Evolutionary conservation across 2,797 vertebrate genomes (phyloP).

Genomic region (Columba guinea): DNA sequence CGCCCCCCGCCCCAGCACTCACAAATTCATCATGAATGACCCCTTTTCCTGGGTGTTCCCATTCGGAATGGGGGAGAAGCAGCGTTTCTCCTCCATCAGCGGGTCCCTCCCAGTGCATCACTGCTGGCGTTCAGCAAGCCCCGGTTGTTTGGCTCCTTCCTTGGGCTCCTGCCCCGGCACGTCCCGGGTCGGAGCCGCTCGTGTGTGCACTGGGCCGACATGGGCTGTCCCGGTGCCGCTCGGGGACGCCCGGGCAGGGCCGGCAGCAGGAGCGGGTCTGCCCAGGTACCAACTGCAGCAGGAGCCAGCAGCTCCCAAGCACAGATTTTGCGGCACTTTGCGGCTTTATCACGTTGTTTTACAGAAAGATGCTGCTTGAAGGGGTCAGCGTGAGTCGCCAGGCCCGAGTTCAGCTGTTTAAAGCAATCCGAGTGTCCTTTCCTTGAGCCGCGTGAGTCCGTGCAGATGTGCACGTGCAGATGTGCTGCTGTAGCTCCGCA

Average conservation of each 20-base stretch:
- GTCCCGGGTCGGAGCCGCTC: not conserved
- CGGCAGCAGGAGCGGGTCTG: not conserved
- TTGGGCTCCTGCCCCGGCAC: not conserved
- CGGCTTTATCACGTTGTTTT: not conserved
- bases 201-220: accelerated
- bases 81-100: not conserved
- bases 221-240: not conserved
- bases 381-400: accelerated
- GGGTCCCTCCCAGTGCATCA: too few relatives aligned
- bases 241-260: too few relatives aligned
- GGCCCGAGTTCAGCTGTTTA: not conserved
- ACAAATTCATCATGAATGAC: not conserved
- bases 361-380: accelerated
- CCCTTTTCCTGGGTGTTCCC: not conserved
- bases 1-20: not conserved
- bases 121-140: not conserved
- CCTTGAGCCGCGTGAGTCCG: accelerated
- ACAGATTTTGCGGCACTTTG: not conserved
- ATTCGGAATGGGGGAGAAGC: not conserved
- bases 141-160: not conserved
- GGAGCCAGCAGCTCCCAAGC: not conserved
- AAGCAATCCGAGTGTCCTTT: accelerated
- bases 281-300: not conserved
- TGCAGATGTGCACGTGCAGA: accelerated
- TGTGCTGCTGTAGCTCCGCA: accelerated